Conservation (phyloP, 2,113 vertebrate genomes). For the Prinia subflava region DNA sequence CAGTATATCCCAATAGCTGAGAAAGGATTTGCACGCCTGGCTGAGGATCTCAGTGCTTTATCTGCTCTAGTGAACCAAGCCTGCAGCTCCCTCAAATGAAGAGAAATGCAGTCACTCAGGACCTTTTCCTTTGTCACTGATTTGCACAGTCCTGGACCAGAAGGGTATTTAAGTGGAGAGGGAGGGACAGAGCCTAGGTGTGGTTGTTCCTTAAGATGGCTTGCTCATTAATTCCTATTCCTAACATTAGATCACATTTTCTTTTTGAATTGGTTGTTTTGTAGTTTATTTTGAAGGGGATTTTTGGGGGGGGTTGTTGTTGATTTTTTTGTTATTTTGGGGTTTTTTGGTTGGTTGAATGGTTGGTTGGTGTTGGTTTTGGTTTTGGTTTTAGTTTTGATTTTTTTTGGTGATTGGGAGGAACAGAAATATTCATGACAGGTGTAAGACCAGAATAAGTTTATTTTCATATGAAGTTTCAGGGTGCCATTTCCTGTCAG, state of each 20-base stretch:
- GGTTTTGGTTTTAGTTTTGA: background rate
- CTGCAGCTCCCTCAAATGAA: background rate
- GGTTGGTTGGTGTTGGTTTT: background rate
- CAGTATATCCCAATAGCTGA: conserved; percentile 48
- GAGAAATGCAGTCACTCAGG: background rate
- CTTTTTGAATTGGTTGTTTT: rapidly evolving
- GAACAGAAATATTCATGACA: background rate
- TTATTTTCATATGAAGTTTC: background rate
- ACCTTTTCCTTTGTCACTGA: background rate
- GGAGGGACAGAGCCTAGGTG: background rate
- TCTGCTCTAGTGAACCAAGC: conserved; percentile 53
- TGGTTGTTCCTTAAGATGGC: rapidly evolving
- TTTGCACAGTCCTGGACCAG: background rate
- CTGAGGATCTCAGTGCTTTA: conserved; percentile 48
- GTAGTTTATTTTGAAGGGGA: no score
- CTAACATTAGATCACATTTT: background rate
- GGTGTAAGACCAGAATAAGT: background rate
- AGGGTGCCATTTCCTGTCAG: background rate
- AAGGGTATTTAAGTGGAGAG: background rate
- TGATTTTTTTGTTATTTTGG: background rate
- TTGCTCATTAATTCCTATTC: background rate
- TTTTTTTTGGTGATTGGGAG: background rate
- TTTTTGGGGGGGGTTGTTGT: no score
- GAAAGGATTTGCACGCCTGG: conserved; percentile 56
- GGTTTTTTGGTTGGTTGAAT: background rate